phyloP scores from a whole-genome alignment of 1,140 invertebrate species.

The Tetragnatha versicolor region DNA sequence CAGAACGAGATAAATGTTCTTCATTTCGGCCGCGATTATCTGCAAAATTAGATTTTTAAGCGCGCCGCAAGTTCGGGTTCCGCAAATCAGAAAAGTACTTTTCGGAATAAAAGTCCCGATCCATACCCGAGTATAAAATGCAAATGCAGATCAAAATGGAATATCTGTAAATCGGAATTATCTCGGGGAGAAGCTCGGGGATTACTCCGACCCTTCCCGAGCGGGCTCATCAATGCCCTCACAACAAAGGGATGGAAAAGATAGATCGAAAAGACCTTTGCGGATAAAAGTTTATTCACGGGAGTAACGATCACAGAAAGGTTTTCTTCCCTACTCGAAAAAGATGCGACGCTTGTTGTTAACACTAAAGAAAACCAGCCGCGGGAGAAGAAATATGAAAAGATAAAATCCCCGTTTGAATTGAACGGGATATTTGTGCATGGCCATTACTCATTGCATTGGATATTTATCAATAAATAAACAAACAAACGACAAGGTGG shows the following conservation, averaged over 20 bases:
- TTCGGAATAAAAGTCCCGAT: not conserved
- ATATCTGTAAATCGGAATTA: not conserved
- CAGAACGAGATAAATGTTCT: too few relatives aligned
- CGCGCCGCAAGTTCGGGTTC: not conserved
- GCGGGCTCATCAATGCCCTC: slow-evolving; percentile 2
- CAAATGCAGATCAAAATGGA: slow-evolving; percentile 19
- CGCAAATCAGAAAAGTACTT: not conserved
- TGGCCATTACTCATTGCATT: slow-evolving; percentile 29
- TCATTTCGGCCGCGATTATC: not conserved
- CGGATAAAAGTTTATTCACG: slow-evolving; percentile 24
- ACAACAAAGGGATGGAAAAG: slow-evolving; percentile 21
- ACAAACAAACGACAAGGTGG: slow-evolving; percentile 29
- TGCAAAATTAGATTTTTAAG: not conserved
- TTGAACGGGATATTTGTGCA: slow-evolving; percentile 15
- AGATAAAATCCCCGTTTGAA: slow-evolving; percentile 33
- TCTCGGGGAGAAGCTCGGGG: not conserved
- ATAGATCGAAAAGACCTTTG: slow-evolving; percentile 17
- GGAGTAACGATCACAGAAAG: slow-evolving; percentile 11
- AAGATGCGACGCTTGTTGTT: slow-evolving; percentile 1
- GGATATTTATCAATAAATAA: slow-evolving; percentile 32
- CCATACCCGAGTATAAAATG: not conserved
- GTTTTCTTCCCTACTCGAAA: slow-evolving; percentile 10
- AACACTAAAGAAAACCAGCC: not conserved
- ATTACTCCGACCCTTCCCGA: not conserved
- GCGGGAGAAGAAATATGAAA: slow-evolving; percentile 9